Percentiles rank a stretch among this genome's conserved stretches.
These are phyloP conservation scores for Megastigmus dorsalis DNA, from an alignment of 2,888 invertebrate species.

Conservation along the genomic window DNA sequence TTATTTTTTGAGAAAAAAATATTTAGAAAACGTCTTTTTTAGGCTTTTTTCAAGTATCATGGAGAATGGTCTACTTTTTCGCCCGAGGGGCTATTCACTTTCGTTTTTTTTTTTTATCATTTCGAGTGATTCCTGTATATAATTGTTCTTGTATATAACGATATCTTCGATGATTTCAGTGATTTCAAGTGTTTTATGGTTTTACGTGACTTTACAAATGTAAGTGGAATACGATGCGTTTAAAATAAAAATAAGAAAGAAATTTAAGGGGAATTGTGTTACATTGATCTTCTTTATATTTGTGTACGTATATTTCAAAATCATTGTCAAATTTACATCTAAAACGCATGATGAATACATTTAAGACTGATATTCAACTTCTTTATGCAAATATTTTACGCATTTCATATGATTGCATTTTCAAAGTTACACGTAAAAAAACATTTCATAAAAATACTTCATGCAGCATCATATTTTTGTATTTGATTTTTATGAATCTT, in stretches of 20 bases:
- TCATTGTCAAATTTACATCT: conserved; percentile 34
- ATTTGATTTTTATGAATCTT: conserved; percentile 5
- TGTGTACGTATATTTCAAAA: conserved; percentile 26
- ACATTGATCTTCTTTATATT: conserved; percentile 10
- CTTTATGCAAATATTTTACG: neutral
- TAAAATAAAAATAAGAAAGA: conserved; percentile 35
- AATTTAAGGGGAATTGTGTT: conserved; percentile 21
- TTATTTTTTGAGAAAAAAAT: conserved; percentile 2
- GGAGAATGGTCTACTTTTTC: conserved; percentile 8
- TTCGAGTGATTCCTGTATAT: neutral
- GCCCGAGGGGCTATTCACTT: conserved; percentile 53
- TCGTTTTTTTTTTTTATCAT: conserved; percentile 16
- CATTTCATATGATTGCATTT: conserved; percentile 31
- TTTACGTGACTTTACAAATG: conserved; percentile 53
- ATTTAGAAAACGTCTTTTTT: conserved; percentile 18
- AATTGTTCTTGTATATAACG: conserved; percentile 37
- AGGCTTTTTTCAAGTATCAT: conserved; percentile 16
- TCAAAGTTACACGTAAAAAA: conserved; percentile 43
- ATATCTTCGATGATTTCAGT: conserved; percentile 42
- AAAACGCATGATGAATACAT: conserved; percentile 24
- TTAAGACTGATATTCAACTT: conserved; percentile 22
- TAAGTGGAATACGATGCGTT: conserved; percentile 37
- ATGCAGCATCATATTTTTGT: neutral
- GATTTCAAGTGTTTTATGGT: conserved; percentile 50
- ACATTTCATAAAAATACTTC: conserved; percentile 35